Percentiles rank a stretch among this genome's conserved stretches.
Conservation (phyloP, 2,888 invertebrate genomes). For the Teleiodes luculella region DNA sequence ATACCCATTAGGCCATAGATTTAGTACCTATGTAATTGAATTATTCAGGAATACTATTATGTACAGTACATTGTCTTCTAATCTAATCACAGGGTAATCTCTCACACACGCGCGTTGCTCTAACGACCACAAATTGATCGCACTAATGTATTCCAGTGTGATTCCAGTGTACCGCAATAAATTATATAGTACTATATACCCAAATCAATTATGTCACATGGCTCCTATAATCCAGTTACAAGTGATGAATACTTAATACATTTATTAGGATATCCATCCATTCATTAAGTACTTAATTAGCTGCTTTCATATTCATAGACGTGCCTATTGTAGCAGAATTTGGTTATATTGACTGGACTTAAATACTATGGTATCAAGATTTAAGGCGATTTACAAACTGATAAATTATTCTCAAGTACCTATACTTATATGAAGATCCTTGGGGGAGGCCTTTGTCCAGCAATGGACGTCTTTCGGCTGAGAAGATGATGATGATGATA, state of each 20-base stretch:
- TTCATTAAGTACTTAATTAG: neutral
- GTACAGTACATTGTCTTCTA: neutral
- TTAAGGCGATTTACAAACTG: too few species aligned
- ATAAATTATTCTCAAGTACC: too few species aligned
- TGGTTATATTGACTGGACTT: too few species aligned
- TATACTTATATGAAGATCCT: too few species aligned
- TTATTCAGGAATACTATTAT: neutral
- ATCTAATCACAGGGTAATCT: neutral
- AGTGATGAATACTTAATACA: neutral
- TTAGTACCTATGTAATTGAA: neutral
- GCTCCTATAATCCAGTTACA: neutral
- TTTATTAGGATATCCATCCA: neutral
- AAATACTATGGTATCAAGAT: too few species aligned
- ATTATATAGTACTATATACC: too few species aligned
- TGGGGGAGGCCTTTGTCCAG: too few species aligned
- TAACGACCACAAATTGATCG: neutral
- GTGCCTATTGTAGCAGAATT: too few species aligned
- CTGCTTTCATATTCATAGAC: too few species aligned
- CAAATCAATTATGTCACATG: neutral
- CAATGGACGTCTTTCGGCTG: too few species aligned
- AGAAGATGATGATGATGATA: too few species aligned
- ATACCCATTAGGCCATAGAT: too few species aligned
- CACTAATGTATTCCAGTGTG: neutral
- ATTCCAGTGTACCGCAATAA: neutral
- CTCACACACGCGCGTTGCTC: neutral